Evolutionary conservation across 1,140 invertebrate genomes (phyloP).

Genomic region (Drosophila eugracilis): DNA sequence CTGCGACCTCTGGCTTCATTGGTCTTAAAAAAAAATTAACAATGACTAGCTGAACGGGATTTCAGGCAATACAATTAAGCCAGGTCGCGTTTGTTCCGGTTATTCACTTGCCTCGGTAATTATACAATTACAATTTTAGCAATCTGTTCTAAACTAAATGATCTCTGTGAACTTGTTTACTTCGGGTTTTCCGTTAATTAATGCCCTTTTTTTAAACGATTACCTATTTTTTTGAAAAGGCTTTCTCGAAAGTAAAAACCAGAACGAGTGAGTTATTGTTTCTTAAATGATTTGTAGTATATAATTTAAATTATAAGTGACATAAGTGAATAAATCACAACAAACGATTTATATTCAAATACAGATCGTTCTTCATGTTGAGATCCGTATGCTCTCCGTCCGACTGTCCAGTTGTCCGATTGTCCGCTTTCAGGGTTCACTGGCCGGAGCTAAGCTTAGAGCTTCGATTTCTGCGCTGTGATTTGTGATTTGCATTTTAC

Average conservation of each 20-base stretch:
- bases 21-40: not conserved
- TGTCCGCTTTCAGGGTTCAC: slow-evolving; percentile 44
- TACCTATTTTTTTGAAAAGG: too few relatives aligned
- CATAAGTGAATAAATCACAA: slow-evolving; percentile 18
- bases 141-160: not conserved
- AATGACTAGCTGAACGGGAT: slow-evolving; percentile 3
- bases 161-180: not conserved
- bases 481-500: slow-evolving; percentile 64
- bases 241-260: not conserved
- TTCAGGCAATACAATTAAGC: slow-evolving; percentile 10
- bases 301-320: not conserved
- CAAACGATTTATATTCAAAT: slow-evolving; percentile 9
- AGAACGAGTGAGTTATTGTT: not conserved
- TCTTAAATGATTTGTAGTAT: not conserved
- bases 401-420: not conserved
- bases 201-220: too few relatives aligned
- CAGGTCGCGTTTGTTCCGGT: slow-evolving; percentile 11
- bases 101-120: not conserved
- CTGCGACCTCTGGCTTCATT: not conserved
- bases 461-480: slow-evolving; percentile 39
- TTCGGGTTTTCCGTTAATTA: not conserved
- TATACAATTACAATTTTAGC: not conserved
- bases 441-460: slow-evolving; percentile 14
- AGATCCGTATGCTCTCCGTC: slow-evolving; percentile 6
- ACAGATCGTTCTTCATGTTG: not conserved